A percentile compares a stretch with the other conserved stretches of the same genome.
Conservation (phyloP, 1,140 invertebrate species). For the Platyscapa corneri region DNA sequence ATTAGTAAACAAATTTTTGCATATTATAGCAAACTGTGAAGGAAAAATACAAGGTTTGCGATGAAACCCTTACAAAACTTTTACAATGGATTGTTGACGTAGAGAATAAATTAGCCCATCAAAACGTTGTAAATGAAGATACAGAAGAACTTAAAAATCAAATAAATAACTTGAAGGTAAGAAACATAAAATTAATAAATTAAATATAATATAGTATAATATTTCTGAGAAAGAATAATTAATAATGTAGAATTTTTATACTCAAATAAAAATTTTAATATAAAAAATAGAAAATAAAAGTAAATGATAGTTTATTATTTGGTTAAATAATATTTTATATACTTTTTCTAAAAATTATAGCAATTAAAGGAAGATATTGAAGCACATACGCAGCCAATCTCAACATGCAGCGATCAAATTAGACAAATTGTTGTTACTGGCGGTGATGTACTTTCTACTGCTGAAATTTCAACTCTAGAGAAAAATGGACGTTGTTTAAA, state of each 20-base stretch:
- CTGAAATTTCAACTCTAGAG: constrained; percentile 90
- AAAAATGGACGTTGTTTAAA: constrained; percentile 88
- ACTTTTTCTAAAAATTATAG: constrained; percentile 72
- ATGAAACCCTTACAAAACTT: constrained; percentile 88
- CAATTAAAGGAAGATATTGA: constrained; percentile 94
- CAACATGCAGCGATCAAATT: constrained; percentile 89
- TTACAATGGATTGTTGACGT: constrained; percentile 91
- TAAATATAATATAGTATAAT: no score
- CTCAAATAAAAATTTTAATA: not conserved
- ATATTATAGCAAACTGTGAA: constrained; percentile 90
- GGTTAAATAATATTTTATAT: no score
- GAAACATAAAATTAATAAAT: not conserved
- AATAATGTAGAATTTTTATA: no score
- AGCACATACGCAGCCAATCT: constrained; percentile 88
- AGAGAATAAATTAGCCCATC: constrained; percentile 90
- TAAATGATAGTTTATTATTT: no score
- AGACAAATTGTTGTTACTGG: constrained; percentile 90
- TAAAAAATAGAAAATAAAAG: not conserved
- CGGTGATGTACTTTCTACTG: constrained; percentile 90
- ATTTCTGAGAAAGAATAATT: no score
- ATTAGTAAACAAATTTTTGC: not conserved
- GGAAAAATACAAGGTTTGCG: constrained; percentile 93
- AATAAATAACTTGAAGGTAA: constrained; percentile 89
- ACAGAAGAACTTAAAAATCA: constrained; percentile 91
- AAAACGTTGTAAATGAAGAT: constrained; percentile 91